phyloP scores from a whole-genome alignment of 2,797 vertebrate genomes.

The Xenentodon cancila region DNA sequence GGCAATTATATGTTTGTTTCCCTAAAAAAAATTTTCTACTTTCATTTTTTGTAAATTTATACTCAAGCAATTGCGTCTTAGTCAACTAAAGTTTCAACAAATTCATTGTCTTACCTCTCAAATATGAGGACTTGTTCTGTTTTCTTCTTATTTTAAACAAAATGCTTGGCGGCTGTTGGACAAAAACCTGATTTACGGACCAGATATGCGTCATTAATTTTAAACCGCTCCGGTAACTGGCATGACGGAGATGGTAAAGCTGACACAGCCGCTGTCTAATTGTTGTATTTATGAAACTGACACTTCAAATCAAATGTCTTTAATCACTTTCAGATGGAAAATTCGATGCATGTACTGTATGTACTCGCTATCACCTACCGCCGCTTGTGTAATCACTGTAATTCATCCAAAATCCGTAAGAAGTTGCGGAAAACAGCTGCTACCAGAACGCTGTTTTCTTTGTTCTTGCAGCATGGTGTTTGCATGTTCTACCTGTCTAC shows the following conservation, averaged over 20 bases:
- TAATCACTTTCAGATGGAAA: conserved; percentile 67
- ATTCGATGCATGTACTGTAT: conserved; percentile 70
- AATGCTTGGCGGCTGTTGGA: neutral
- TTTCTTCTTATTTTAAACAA: neutral
- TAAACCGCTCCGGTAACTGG: conserved; percentile 18
- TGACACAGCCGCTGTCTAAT: conserved; percentile 64
- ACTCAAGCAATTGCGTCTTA: too few species aligned
- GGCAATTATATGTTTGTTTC: too few species aligned
- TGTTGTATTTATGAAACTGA: conserved; percentile 74
- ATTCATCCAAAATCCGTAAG: conserved; percentile 80
- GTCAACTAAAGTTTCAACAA: neutral
- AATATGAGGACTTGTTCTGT: too few species aligned
- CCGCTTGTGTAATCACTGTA: conserved; percentile 79
- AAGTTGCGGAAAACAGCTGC: conserved; percentile 68
- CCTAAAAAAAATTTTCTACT: too few species aligned
- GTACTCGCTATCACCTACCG: conserved; percentile 77
- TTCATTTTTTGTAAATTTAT: too few species aligned
- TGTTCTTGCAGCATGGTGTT: conserved; percentile 38
- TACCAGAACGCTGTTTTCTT: conserved; percentile 38
- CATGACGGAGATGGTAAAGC: conserved; percentile 35
- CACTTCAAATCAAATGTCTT: conserved; percentile 70
- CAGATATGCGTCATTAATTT: conserved; percentile 31
- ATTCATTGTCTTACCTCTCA: neutral
- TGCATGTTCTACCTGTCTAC: conserved; percentile 27
- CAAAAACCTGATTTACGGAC: neutral